Percentiles rank a stretch among this genome's conserved stretches.
These are phyloP conservation scores for Crocodylus rhombifer DNA, from an alignment of 2,797 vertebrate genomes.

Conservation along the genomic window DNA sequence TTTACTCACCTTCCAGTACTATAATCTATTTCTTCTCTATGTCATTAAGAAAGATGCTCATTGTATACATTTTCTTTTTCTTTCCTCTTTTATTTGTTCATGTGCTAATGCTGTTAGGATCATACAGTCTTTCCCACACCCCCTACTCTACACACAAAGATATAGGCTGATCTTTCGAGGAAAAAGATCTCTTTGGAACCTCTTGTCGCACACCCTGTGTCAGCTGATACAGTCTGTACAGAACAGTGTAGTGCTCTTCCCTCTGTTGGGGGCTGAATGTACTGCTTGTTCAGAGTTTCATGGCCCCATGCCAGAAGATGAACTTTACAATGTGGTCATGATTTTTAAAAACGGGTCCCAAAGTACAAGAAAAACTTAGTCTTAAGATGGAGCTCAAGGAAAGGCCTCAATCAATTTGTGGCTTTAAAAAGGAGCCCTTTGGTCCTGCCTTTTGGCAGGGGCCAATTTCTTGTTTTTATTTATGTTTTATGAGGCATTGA, in stretches of 20 bases:
- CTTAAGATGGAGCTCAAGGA: no score
- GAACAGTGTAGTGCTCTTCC: not conserved
- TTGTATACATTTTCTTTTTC: not conserved
- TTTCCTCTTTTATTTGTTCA: not conserved
- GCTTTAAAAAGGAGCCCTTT: no score
- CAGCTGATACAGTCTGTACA: not conserved
- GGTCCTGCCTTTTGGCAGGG: no score
- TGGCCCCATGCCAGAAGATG: not conserved
- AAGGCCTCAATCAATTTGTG: no score
- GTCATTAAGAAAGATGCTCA: not conserved
- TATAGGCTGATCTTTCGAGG: not conserved
- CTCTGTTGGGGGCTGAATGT: not conserved
- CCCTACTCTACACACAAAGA: not conserved
- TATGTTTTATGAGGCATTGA: no score
- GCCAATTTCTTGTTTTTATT: no score
- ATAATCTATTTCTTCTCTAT: not conserved
- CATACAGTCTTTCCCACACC: not conserved
- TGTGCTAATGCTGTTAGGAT: not conserved
- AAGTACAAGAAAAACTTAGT: no score
- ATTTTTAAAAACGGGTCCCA: not conserved
- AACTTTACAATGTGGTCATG: not conserved
- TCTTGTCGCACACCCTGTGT: not conserved
- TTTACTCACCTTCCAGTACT: rapidly evolving
- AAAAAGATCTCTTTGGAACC: not conserved
- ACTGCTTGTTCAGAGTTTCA: not conserved